These are phyloP conservation scores for Heliconius erato DNA, from an alignment of 2,888 invertebrate species.

Conservation along the genomic window DNA sequence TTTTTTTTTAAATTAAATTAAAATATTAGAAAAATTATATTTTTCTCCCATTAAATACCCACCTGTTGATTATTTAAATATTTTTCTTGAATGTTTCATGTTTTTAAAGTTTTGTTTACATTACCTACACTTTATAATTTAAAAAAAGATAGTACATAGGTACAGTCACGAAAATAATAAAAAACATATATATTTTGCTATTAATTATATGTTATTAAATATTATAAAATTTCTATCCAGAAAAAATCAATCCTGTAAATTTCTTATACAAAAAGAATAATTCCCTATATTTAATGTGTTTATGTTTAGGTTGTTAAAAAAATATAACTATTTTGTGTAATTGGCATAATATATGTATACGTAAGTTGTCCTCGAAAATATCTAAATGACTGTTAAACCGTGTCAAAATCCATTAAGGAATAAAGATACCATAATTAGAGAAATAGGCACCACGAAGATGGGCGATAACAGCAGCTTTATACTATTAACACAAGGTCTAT, in stretches of 20 bases:
- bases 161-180: not conserved
- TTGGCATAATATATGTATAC: not conserved
- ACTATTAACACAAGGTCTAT: not conserved
- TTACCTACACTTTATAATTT: not conserved
- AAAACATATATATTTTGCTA: not conserved
- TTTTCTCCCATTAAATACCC: not conserved
- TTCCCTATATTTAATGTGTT: not conserved
- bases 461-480: not conserved
- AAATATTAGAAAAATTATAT: not conserved
- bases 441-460: not conserved
- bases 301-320: not conserved
- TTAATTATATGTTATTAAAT: too few relatives aligned
- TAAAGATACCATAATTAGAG: not conserved
- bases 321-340: not conserved
- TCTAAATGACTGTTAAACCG: slow-evolving; percentile 6
- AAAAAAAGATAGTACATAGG: not conserved
- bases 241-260: too few relatives aligned
- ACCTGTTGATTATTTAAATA: not conserved
- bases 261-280: too few relatives aligned
- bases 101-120: not conserved
- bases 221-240: too few relatives aligned
- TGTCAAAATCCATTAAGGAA: not conserved
- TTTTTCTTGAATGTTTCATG: not conserved
- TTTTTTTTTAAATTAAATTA: not conserved
- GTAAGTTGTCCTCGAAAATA: not conserved